These are phyloP conservation scores for Trichonephila clavata DNA, from an alignment of 1,140 invertebrate species.

Conservation along the genomic window DNA sequence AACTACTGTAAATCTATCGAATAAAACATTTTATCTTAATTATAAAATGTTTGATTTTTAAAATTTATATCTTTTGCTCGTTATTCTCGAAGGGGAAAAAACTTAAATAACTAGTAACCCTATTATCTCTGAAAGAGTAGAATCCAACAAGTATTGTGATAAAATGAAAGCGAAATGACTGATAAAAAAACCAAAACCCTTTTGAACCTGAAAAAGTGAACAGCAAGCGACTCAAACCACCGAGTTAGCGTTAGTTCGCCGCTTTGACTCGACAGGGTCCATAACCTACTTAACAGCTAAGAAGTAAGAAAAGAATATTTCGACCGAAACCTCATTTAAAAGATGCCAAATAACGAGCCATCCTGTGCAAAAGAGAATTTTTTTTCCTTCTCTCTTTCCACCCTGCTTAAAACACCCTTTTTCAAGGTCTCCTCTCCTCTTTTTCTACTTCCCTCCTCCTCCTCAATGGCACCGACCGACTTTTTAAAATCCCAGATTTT, in stretches of 20 bases:
- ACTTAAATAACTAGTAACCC: no score
- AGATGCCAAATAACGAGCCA: conserved; percentile 24
- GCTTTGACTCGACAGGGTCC: conserved; percentile 36
- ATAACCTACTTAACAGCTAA: conserved; percentile 47
- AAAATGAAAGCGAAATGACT: no score
- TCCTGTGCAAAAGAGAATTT: not conserved
- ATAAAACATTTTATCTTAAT: no score
- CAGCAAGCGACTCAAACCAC: no score
- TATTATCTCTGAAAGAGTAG: no score
- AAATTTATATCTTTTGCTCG: no score
- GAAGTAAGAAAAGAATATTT: conserved; percentile 20
- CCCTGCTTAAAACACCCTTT: conserved; percentile 39
- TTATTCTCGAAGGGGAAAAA: no score
- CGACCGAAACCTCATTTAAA: conserved; percentile 49
- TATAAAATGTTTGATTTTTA: no score
- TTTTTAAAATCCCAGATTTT: conserved; percentile 42
- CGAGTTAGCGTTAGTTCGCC: not conserved
- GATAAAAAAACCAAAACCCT: no score
- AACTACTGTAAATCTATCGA: no score
- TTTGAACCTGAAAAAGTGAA: no score
- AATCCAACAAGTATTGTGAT: not conserved
- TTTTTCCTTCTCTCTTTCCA: not conserved
- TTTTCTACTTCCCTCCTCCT: not conserved
- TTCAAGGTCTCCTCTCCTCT: conserved; percentile 16
- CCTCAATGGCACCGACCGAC: conserved; percentile 29